A percentile compares a stretch with the other conserved stretches of the same genome.
These are phyloP conservation scores for Dynastes maya DNA, from an alignment of 2,888 invertebrate genomes.

Conservation along the genomic window DNA sequence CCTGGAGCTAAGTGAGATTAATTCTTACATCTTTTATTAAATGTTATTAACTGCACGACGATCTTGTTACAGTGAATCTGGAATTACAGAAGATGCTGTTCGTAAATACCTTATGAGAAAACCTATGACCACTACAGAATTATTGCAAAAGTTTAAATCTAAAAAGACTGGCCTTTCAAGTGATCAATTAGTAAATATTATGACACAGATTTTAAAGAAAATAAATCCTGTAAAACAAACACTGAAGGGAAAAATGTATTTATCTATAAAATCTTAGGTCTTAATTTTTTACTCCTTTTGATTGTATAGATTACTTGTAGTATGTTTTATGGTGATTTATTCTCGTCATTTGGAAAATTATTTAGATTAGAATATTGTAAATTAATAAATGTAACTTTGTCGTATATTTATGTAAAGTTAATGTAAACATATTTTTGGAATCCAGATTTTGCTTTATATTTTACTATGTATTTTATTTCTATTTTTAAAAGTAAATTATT, in stretches of 20 bases:
- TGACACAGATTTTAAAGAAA: constrained; percentile 95
- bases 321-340: too few relatives aligned
- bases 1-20: constrained; percentile 70
- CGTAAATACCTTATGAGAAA: constrained; percentile 95
- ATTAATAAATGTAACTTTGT: too few relatives aligned
- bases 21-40: constrained; percentile 24
- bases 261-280: constrained; percentile 83
- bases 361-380: too few relatives aligned
- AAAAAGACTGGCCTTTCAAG: constrained; percentile 93
- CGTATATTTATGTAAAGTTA: too few relatives aligned
- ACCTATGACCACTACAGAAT: constrained; percentile 97
- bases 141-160: constrained; percentile 95
- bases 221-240: constrained; percentile 95
- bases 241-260: constrained; percentile 94
- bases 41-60: not conserved
- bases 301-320: too few relatives aligned
- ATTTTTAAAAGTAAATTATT: too few relatives aligned
- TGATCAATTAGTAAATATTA: constrained; percentile 92
- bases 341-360: too few relatives aligned
- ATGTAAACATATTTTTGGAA: too few relatives aligned
- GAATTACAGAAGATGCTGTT: constrained; percentile 95
- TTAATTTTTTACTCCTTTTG: not conserved
- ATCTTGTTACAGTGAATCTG: constrained; percentile 80
- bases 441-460: too few relatives aligned
- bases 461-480: too few relatives aligned